Percentiles rank a stretch among this genome's conserved stretches.
phyloP scores from a whole-genome alignment of 2,113 vertebrate genomes.

The Sceloporus tristichus region DNA sequence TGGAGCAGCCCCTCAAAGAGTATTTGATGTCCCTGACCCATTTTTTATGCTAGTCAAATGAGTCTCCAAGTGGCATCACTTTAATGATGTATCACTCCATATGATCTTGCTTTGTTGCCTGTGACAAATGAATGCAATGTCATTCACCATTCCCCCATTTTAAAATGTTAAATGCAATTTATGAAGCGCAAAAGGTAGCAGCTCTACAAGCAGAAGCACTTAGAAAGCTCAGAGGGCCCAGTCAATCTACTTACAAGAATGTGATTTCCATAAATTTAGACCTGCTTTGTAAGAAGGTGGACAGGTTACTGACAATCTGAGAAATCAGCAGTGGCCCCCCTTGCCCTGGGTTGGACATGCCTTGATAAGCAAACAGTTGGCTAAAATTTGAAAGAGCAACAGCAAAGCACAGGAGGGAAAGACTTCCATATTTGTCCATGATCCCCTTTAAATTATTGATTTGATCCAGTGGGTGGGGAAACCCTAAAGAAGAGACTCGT shows the following conservation, averaged over 20 bases:
- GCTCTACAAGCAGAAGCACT: conserved; percentile 18
- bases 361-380: background rate
- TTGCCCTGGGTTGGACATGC: background rate
- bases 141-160: conserved; percentile 25
- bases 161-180: conserved; percentile 46
- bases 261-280: conserved; percentile 36
- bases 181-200: conserved; percentile 28
- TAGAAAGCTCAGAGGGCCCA: conserved; percentile 30
- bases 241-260: conserved; percentile 31
- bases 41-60: background rate
- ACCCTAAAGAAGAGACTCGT: no score
- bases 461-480: no score
- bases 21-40: conserved; percentile 45
- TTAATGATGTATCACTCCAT: conserved; percentile 27
- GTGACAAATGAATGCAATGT: conserved; percentile 35
- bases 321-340: background rate
- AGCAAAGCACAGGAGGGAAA: background rate
- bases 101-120: conserved; percentile 23
- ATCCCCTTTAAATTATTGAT: no score
- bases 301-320: conserved; percentile 11
- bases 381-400: conserved; percentile 8
- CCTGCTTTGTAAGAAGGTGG: background rate
- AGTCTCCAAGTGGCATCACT: conserved; percentile 26
- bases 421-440: background rate
- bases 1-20: conserved; percentile 42